phyloP scores from a whole-genome alignment of 2,888 invertebrate genomes.

The Drosophila quinaria region DNA sequence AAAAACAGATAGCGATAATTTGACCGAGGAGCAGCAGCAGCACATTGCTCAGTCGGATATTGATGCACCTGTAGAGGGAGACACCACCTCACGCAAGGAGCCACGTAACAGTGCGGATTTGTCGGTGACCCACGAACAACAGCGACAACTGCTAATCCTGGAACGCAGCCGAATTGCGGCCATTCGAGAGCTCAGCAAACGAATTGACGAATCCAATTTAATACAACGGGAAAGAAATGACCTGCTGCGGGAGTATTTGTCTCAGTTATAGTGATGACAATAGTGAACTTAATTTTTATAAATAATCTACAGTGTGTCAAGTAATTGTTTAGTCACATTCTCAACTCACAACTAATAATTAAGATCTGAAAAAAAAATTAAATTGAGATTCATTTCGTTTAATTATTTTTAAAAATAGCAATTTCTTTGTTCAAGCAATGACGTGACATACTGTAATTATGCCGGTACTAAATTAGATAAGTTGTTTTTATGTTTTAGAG shows the following conservation, averaged over 20 bases:
- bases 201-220: conserved; percentile 60
- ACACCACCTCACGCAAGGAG: neutral
- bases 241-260: conserved; percentile 49
- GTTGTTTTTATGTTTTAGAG: neutral
- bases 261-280: conserved; percentile 41
- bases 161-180: conserved; percentile 60
- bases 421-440: neutral
- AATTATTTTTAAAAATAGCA: neutral
- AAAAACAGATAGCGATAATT: neutral
- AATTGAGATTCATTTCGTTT: neutral
- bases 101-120: neutral
- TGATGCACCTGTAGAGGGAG: neutral
- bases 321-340: neutral
- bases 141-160: conserved; percentile 49
- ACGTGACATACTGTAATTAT: neutral
- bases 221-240: conserved; percentile 63
- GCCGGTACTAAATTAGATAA: neutral
- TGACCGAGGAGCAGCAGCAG: conserved; percentile 3
- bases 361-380: neutral
- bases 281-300: neutral
- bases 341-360: no score
- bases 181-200: conserved; percentile 55
- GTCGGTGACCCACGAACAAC: conserved; percentile 45
- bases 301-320: neutral
- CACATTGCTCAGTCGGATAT: conserved; percentile 24